Base-by-base conservation (phyloP, 2,888 invertebrate genomes). In the Rhagophthalmus giganteus region DNA sequence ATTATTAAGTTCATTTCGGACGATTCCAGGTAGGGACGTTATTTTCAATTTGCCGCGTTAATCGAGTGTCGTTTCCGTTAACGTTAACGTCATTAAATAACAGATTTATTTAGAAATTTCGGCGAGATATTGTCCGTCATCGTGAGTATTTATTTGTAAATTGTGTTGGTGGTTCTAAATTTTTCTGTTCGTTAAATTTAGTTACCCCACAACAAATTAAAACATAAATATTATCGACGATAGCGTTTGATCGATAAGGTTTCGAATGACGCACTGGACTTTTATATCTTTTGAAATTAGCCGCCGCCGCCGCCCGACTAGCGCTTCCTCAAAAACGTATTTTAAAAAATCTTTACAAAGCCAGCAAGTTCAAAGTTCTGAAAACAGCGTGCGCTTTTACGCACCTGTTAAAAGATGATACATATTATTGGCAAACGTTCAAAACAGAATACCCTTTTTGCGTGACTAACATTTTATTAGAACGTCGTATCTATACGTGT, bases 391-490 rank as follows among this genome's bases (percentile, higher is more conserved):
- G 40, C 25, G 35, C 14, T 44, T 48, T 56, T 54, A 41, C 41
- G 56, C 58, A 58, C 58, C 58, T 58, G 58, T 58, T 58, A 58
- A 56, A 42, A 28, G 38, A 51, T 32, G 32, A 32, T 32, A 32
- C 32, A 32, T 32, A 14, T 15, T 13, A 13, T 9, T 32, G 32
- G 32, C 32, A 32, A 14, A n/a, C 12, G 15, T 12, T 32, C 32
- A 32, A 32, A 32, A 8, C 14, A 14, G 8, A 32, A 9, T 14
- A 3, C 20, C 3, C 7, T 20, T 20, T 32, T 14, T 32, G 12
- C 32, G 9, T 32, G 32, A 32, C 32, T 32, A 32, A 32, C n/a
- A 8, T 15, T 20, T 20, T 20, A 20, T 20, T 20, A 20, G 20
- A 20, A 20, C 7, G 7, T 7, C 7, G 7, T 20, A 20, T 5